Evolutionary conservation across 2,113 vertebrate genomes (phyloP).

Genomic region (Dermatemys mawii): DNA sequence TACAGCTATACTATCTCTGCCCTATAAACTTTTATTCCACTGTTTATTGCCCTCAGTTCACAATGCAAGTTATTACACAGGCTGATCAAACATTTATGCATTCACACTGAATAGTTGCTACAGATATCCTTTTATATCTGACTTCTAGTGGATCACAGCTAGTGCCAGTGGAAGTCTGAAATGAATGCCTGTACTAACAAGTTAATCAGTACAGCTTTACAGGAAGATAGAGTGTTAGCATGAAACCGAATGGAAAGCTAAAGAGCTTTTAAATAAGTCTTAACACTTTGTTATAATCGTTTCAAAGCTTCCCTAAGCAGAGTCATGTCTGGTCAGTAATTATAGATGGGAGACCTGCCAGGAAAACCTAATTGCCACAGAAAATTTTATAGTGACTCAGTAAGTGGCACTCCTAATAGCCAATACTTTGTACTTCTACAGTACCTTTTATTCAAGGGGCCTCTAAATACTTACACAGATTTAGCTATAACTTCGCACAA

Average conservation of each 20-base stretch:
- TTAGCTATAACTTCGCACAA: background rate
- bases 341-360: background rate
- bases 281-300: background rate
- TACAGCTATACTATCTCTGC: background rate
- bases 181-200: background rate
- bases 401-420: background rate
- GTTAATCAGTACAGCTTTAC: background rate
- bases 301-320: background rate
- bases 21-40: background rate
- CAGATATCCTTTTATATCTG: background rate
- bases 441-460: background rate
- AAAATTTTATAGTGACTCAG: background rate
- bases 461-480: background rate
- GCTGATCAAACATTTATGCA: background rate
- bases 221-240: background rate
- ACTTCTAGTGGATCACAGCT: background rate
- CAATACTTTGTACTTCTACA: background rate
- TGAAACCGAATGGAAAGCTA: background rate
- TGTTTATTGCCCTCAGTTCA: background rate
- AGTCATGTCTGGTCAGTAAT: background rate
- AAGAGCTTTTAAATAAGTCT: background rate
- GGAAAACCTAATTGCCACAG: background rate
- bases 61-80: background rate
- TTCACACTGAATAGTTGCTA: background rate
- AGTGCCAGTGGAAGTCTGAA: background rate